Evolutionary conservation across 2,113 vertebrate species (phyloP), one percentile per base, ranked within the genome.

Genomic region (Pterocles gutturalis): DNA sequence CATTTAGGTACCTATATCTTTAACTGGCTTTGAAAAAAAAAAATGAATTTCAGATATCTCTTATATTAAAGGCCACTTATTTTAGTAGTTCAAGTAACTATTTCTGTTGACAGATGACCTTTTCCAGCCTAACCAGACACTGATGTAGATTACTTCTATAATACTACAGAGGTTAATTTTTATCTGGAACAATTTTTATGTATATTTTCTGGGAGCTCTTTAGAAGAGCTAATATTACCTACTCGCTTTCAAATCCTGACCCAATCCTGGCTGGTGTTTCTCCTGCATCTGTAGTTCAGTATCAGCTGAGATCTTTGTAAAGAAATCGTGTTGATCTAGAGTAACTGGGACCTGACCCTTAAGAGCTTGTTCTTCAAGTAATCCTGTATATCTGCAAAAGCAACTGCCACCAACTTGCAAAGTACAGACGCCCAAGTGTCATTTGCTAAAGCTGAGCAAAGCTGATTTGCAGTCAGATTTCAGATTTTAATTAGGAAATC

Each of bases 1-100:
- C 8, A 14, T 66, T 65, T 33, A 34, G 4, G 7, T 22, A 49
- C 14, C 22, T 2, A 0, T 10, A 5, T 24, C 21, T 66, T 66
- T 41, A 7, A 29, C 25, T 67, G 48, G 7, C 49, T 69, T 69
- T 17, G 20, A 25, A 55, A 77, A n/a, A 78, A 55, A 29, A 78
- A 55, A 29, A 0, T 3, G 6, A 81, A n/a, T 75, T 82, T 3
- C 9, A 17, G 3, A 3, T 38, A 33, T 53, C 18, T 34, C 13
- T 7, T 29, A 1, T 12, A 12, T 29, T 29, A 51, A 10, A 36
- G 7, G 19, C 5, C 45, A 13, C 17, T 73, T 36, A 7, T 70
- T 75, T 62, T 1, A 46, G 43, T 13, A 49, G 28, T 29, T 51
- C 24, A 22, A 49, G 64, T 18, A 16, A 34, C 36, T 58, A 18